Base-by-base conservation (phyloP, 2,797 vertebrate genomes). In the Gymnopithys bicolor region DNA sequence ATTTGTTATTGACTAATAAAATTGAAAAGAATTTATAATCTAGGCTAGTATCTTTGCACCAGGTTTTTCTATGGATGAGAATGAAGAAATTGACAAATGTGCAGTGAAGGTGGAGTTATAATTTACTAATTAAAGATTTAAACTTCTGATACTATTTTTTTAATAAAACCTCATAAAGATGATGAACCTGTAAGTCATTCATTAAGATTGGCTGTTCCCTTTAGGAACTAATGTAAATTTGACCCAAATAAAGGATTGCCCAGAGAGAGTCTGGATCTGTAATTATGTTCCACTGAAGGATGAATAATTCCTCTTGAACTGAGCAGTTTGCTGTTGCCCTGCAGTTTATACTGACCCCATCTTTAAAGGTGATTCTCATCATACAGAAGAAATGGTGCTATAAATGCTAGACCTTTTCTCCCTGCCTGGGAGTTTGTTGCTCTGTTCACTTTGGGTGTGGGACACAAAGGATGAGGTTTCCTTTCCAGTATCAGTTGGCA, bases 221-320 rank as follows among this genome's bases (percentile, higher is more conserved):
- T 84, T 83, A 94, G 94, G 74, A 95, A 56, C 58, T 35, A 51
- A 58, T 37, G 56, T 59, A 76, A 84, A 92, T 84, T 62, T 69
- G 58, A 71, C 56, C 86, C 8, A 52, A 96, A 87, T 80, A 84
- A 73, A 91, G 73, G 84, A 83, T 70, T 70, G 37, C 59, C 64
- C 16, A 66, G 56, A 27, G 43, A 76, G 51, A 71, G 48, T 68
- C 82, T 84, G 66, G 77, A 62, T 87, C 32, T 67, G 84, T 91
- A 93, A 95, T 95, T 96, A 89, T 55, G 75, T 87, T 94, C 56
- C 0, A 21, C 75, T 66, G 81, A 95, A 95, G 89, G 82, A 93
- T 91, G 90, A 94, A 84, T 93, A 83, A 91, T 95, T 93, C 62
- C 46, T 75, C 87, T 58, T 67, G 84, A 93, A 75, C 25, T 0